Evolutionary conservation across 1,140 invertebrate genomes (phyloP), one percentile per base, ranked within the genome.

Genomic region (Drosophila rhopaloa): DNA sequence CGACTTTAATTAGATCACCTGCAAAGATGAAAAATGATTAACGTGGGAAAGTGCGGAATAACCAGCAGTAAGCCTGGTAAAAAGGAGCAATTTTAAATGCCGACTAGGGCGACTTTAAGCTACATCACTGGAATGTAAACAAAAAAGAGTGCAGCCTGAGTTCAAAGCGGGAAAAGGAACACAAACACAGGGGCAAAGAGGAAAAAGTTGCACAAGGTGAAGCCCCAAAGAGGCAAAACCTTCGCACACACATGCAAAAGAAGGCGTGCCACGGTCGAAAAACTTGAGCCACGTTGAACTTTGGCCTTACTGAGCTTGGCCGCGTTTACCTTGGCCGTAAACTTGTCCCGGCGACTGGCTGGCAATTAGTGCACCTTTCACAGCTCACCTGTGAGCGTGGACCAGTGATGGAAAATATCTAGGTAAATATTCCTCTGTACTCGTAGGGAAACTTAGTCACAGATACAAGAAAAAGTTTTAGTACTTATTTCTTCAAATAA

Each of bases 241-340:
- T 29, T 59, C 40, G 32, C 60, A 59, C 51, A 56, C 32, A 58
- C 16, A 48, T 16, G 29, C 48, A 51, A 74, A 41, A 68, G 53
- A 54, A 53, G 83, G 71, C 83, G 68, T 86, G 81, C 66, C 78
- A 85, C 68, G 83, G 82, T 73, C 76, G 55, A 79, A 76, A 71
- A 89, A 89, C 76, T 89, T 83, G 73, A 63, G 73, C 61, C 58
- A 68, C 47, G 68, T 78, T 89, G 80, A 88, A 89, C 84, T 88
- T 83, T 88, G 68, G 80, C 73, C 84, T 68, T 51, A 70, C 61
- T 62, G 68, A 79, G 76, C 75, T 79, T 62, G 66, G 56, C 63
- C 62, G 75, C 82, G 59, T 66, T 88, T 83, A 88, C 84, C 84
- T 88, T 88, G 84, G 84, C 84, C 84, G 78, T 88, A 89, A 88